phyloP scores from a whole-genome alignment of 2,113 vertebrate genomes.

The Triplophysa rosa region DNA sequence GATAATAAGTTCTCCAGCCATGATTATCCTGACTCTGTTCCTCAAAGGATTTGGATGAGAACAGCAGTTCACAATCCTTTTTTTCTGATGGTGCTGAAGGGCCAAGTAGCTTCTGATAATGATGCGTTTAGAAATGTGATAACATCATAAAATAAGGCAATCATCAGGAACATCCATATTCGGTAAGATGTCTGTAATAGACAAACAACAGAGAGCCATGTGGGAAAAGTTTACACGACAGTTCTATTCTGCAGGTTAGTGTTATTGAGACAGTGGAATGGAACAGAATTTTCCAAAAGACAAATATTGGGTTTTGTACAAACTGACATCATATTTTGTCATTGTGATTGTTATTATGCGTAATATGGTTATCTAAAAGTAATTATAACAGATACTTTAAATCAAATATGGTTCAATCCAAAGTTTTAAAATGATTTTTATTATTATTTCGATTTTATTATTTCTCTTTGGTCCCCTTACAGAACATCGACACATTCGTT shows the following conservation, averaged over 20 bases:
- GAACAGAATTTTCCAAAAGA: too few relatives aligned
- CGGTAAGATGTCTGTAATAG: not conserved
- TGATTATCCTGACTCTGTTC: slow-evolving; percentile 30
- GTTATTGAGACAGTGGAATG: not conserved
- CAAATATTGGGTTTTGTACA: too few relatives aligned
- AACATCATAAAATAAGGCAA: not conserved
- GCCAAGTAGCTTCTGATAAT: not conserved
- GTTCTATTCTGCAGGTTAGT: slow-evolving; percentile 1
- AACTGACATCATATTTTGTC: too few relatives aligned
- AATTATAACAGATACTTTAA: too few relatives aligned
- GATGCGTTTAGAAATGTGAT: not conserved
- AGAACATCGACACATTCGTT: too few relatives aligned
- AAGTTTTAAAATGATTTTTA: too few relatives aligned
- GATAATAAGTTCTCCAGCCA: slow-evolving; percentile 60
- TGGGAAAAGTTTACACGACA: not conserved
- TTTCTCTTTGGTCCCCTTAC: too few relatives aligned
- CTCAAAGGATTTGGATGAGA: slow-evolving; percentile 12
- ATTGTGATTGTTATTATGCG: too few relatives aligned
- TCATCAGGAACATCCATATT: not conserved
- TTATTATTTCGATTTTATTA: too few relatives aligned
- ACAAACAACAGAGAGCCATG: not conserved
- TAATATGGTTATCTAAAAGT: too few relatives aligned
- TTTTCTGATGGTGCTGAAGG: not conserved
- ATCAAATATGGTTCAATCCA: too few relatives aligned
- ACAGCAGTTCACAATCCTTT: slow-evolving; percentile 36